These are phyloP conservation scores for Pinctada fucata DNA, from an alignment of 2,888 invertebrate genomes.

Conservation along the genomic window DNA sequence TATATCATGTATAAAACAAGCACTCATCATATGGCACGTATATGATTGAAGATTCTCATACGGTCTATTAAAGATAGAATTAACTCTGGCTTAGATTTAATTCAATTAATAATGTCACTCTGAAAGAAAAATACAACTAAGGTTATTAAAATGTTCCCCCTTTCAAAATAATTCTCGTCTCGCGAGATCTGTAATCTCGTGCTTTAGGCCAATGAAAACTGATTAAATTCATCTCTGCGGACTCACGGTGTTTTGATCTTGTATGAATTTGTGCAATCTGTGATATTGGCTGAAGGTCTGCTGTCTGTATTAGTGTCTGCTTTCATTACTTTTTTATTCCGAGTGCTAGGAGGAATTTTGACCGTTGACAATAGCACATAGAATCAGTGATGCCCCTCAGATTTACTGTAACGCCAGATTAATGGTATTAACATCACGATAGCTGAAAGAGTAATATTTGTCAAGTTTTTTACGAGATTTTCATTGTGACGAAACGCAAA, in stretches of 20 bases:
- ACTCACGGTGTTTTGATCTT: slow-evolving; percentile 19
- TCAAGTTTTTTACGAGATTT: too few species aligned
- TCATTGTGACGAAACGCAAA: too few species aligned
- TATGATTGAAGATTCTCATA: too few species aligned
- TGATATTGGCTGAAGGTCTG: slow-evolving; percentile 6
- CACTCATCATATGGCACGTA: too few species aligned
- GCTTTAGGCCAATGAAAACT: slow-evolving; percentile 34
- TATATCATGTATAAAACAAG: too few species aligned
- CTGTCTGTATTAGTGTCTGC: neutral
- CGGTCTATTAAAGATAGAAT: slow-evolving; percentile 18
- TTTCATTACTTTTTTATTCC: too few species aligned
- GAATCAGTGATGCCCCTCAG: too few species aligned
- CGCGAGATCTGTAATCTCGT: slow-evolving; percentile 33
- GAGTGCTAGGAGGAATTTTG: too few species aligned
- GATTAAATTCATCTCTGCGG: slow-evolving; percentile 34
- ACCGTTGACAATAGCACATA: too few species aligned
- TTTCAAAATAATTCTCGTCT: slow-evolving; percentile 30
- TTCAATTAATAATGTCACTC: slow-evolving; percentile 27
- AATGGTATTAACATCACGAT: too few species aligned
- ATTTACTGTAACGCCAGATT: too few species aligned
- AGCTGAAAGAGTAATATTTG: too few species aligned
- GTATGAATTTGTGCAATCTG: slow-evolving; percentile 27
- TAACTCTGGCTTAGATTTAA: slow-evolving; percentile 29
- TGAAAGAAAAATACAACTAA: slow-evolving; percentile 15
- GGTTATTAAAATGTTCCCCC: slow-evolving; percentile 17